Evolutionary conservation across 1,140 invertebrate genomes (phyloP), one percentile per base, ranked within the genome.

Genomic region (Hyposmocoma kahamanoa): DNA sequence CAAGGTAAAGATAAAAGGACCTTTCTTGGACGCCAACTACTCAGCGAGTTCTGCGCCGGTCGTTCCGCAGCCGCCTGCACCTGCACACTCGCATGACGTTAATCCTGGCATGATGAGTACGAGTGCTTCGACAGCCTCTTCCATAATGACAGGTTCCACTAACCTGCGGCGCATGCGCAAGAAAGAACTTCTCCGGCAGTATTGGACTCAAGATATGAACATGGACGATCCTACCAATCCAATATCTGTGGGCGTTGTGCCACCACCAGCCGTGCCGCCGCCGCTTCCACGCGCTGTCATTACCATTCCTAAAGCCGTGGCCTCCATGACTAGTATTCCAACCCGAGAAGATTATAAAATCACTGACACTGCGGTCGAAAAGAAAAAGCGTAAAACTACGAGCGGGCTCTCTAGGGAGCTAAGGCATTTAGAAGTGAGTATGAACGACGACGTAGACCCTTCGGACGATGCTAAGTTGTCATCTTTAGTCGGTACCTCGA

Each of bases 1-100:
- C 0, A 96, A 96, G 73, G 92, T 97, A 0, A 97, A 97, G 79
- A 96, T 96, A 52, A 96, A 96, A 77, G 95, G 95, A 9, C 95
- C 95, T 0, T 94, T 96, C 64, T 76, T 92, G 41, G 92, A 93
- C 62, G 92, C 92, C 0, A 94, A 94, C 63, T 94, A 94, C 58
- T 87, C 90, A 0, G 81, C 90, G 1, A 81, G 83, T 46, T 81
- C 83, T 3, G 75, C 86, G 9, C 68, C 85, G 34, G 72, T 87
- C 6, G 84, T 85, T 0, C 86, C 83, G 11, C 87, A 88, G 17
- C 90, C 89, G 56, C 90, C 90, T 38, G 86, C 87, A 6, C 50
- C 21, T 9, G 19, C 18, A 8, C 18, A 18, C 2, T 11, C 24
- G 5, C n/a, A n/a, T n/a, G n/a, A n/a, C n/a, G n/a, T n/a, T n/a